Conservation (phyloP, 2,113 vertebrate genomes). For the Miniopterus natalensis region DNA sequence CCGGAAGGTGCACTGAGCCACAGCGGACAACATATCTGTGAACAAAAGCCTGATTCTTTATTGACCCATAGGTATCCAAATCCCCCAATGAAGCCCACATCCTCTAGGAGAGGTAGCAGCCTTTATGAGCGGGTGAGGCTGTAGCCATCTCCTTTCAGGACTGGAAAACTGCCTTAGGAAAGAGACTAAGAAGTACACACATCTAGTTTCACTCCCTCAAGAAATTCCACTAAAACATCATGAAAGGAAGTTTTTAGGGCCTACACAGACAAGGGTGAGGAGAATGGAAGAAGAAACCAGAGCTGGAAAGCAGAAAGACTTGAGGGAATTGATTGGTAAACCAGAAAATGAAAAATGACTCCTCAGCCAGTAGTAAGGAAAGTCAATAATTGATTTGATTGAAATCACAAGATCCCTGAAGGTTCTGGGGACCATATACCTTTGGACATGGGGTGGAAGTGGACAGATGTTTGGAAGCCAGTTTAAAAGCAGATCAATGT, state of each 20-base stretch:
- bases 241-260: not conserved
- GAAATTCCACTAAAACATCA: not conserved
- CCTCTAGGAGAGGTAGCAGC: not conserved
- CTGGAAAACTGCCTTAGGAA: not conserved
- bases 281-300: not conserved
- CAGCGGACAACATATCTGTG: not conserved
- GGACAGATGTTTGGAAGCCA: not conserved
- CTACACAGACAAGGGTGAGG: not conserved
- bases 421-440: not conserved
- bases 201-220: not conserved
- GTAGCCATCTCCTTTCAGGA: not conserved
- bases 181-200: not conserved
- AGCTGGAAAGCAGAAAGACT: not conserved
- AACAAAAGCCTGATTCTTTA: not conserved
- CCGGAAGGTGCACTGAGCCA: not conserved
- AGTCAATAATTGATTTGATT: not conserved
- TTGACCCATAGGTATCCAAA: not conserved
- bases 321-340: not conserved
- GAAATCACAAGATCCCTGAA: not conserved
- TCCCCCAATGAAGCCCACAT: not conserved
- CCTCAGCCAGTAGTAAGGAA: not conserved
- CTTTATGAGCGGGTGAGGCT: not conserved
- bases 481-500: not conserved
- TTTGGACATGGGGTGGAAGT: not conserved
- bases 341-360: not conserved